A percentile compares a stretch with the other conserved stretches of the same genome.
Evolutionary conservation across 2,888 invertebrate genomes (phyloP).

Genomic region (Torymus texanus): DNA sequence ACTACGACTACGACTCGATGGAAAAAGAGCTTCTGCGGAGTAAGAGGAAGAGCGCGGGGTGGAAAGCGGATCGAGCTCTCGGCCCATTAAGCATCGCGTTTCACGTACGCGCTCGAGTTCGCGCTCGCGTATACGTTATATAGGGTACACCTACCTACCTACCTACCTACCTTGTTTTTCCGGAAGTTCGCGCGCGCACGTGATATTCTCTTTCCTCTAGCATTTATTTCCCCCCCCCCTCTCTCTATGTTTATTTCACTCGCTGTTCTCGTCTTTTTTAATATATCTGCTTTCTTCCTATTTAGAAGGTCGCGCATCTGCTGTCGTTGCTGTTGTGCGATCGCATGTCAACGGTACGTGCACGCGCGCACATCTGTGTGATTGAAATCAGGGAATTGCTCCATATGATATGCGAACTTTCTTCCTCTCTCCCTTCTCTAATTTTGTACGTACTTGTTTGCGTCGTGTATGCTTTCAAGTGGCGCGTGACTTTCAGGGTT

Average conservation of each 20-base stretch:
- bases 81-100: constrained; percentile 67
- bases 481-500: too few relatives aligned
- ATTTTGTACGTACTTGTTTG: too few relatives aligned
- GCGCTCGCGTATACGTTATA: not conserved
- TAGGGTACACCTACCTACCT: not conserved
- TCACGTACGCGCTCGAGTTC: constrained; percentile 54
- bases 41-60: constrained; percentile 36
- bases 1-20: not conserved
- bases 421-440: too few relatives aligned
- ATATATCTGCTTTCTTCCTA: constrained; percentile 1
- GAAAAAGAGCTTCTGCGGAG: constrained; percentile 15
- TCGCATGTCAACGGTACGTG: constrained; percentile 17
- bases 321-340: constrained; percentile 18
- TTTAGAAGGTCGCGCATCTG: not conserved
- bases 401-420: too few relatives aligned
- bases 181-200: constrained; percentile 7
- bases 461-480: too few relatives aligned
- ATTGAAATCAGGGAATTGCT: constrained; percentile 39
- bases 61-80: constrained; percentile 62
- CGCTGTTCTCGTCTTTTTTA: constrained; percentile 5
- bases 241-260: not conserved
- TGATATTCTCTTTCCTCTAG: constrained; percentile 11
- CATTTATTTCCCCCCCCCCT: constrained; percentile 5
- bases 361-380: too few relatives aligned
- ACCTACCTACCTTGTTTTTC: constrained; percentile 6